Evolutionary conservation across 1,140 invertebrate genomes (phyloP), one percentile per base, ranked within the genome.

Genomic region (Cepaea nemoralis): DNA sequence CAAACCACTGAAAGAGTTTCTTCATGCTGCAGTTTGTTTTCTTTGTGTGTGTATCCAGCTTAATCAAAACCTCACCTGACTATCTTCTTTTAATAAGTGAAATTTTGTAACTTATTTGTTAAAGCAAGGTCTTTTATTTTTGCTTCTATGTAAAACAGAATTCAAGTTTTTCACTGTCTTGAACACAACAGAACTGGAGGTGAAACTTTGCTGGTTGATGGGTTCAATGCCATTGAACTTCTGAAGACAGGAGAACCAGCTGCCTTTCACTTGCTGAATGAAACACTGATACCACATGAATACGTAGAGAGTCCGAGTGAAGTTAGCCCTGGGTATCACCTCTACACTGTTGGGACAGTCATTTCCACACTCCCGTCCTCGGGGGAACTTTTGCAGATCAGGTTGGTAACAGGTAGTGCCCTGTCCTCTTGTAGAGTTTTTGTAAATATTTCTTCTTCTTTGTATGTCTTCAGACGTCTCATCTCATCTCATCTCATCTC

Each of bases 91-190:
- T n/a, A n/a, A n/a, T n/a, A n/a, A n/a, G n/a, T n/a, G n/a, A n/a
- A n/a, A n/a, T n/a, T n/a, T n/a, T n/a, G n/a, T n/a, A n/a, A n/a
- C n/a, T n/a, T n/a, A n/a, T n/a, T n/a, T n/a, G n/a, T n/a, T n/a
- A n/a, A n/a, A n/a, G n/a, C n/a, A n/a, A n/a, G n/a, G n/a, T n/a
- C n/a, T n/a, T n/a, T n/a, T n/a, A n/a, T n/a, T n/a, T n/a, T n/a
- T n/a, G n/a, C n/a, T n/a, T n/a, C n/a, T n/a, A n/a, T n/a, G n/a
- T 66, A 79, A 75, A 42, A 55, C 77, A 94, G 94, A 0, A 88
- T 95, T 33, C 93, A 95, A 90, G 92, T 95, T 12, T 93, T 95
- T 40, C 95, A 95, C 86, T 95, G 94, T 85, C 83, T 95, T 0
- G 89, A 93, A 80, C 93, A 94, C 69, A 93, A 93, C 0, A 90